Conservation (phyloP, 2,797 vertebrate genomes). For the Monodelphis domestica region DNA sequence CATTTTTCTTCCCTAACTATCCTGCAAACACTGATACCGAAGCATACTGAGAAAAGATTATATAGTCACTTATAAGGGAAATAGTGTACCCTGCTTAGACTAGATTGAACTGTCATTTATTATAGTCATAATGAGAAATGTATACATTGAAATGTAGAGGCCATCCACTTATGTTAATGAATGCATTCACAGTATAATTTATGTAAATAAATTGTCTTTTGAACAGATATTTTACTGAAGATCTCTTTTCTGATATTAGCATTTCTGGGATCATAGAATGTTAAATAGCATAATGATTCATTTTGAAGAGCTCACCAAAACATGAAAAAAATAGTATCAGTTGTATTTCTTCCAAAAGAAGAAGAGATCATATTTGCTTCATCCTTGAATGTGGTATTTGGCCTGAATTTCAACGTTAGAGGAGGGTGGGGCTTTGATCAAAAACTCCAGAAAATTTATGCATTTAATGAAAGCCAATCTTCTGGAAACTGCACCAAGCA, state of each 20-base stretch:
- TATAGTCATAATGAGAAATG: conserved; percentile 31
- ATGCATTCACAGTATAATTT: conserved; percentile 50
- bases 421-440: conserved; percentile 80
- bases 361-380: conserved; percentile 79
- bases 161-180: conserved; percentile 47
- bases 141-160: conserved; percentile 31
- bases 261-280: conserved; percentile 51
- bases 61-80: neutral
- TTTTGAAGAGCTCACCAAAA: conserved; percentile 70
- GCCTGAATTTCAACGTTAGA: conserved; percentile 75
- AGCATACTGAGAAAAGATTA: neutral
- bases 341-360: conserved; percentile 73
- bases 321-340: conserved; percentile 56
- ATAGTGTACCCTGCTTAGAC: conserved; percentile 5
- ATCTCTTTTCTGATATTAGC: conserved; percentile 52
- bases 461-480: conserved; percentile 81
- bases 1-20: neutral
- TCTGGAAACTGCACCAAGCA: conserved; percentile 78
- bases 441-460: conserved; percentile 81
- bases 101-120: neutral
- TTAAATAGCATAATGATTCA: conserved; percentile 54
- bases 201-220: conserved; percentile 45
- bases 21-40: neutral
- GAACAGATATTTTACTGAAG: conserved; percentile 50
- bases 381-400: conserved; percentile 79